Conservation (phyloP, 2,113 vertebrate genomes). For the Clarias gariepinus region DNA sequence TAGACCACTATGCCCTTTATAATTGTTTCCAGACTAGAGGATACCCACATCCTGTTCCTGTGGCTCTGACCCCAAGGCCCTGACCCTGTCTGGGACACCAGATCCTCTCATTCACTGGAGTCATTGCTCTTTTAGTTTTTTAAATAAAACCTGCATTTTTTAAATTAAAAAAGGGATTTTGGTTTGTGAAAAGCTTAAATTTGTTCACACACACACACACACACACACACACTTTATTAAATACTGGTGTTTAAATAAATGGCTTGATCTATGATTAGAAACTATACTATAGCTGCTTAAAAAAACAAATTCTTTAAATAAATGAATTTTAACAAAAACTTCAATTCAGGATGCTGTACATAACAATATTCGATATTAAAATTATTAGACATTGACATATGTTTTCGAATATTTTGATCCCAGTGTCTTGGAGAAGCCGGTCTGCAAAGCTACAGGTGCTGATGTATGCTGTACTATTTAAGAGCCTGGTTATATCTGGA, state of each 20-base stretch:
- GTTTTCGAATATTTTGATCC: neutral
- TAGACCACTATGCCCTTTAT: slow-evolving; percentile 61
- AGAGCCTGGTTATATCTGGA: slow-evolving; percentile 55
- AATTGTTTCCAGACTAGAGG: slow-evolving; percentile 73
- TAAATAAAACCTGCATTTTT: neutral
- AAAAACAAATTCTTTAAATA: neutral
- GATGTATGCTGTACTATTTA: slow-evolving; percentile 59
- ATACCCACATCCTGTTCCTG: slow-evolving; percentile 71
- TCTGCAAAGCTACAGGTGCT: slow-evolving; percentile 57
- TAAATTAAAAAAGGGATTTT: neutral
- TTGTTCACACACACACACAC: neutral
- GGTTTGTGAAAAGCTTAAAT: neutral
- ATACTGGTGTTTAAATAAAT: neutral
- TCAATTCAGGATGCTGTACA: neutral
- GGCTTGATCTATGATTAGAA: neutral
- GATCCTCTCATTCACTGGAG: slow-evolving; percentile 28
- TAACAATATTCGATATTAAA: neutral
- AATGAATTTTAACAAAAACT: neutral
- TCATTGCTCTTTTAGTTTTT: slow-evolving; percentile 5
- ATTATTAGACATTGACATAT: neutral
- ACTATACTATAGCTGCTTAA: neutral
- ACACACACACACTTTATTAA: neutral
- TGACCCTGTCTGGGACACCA: slow-evolving; percentile 56
- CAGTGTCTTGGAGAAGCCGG: slow-evolving; percentile 6
- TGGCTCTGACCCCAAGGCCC: slow-evolving; percentile 62